A percentile compares a stretch with the other conserved stretches of the same genome.
Conservation (phyloP, 2,113 vertebrate genomes). For the Amphiprion percula region DNA sequence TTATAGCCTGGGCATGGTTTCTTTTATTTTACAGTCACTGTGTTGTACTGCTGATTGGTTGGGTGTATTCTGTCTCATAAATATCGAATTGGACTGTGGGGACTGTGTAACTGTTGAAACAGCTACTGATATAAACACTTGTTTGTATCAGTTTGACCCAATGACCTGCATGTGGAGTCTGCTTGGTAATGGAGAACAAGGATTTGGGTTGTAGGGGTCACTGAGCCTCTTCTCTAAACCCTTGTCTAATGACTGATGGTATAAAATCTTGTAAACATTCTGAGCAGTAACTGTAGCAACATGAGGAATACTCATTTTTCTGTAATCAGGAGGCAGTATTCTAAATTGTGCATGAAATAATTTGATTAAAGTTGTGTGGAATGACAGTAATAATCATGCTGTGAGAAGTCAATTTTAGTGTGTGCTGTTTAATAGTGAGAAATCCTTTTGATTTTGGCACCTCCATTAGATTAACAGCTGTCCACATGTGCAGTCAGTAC, state of each 20-base stretch:
- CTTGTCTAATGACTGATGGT: background rate
- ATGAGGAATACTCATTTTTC: background rate
- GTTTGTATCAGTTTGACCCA: conserved; percentile 59
- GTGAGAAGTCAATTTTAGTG: background rate
- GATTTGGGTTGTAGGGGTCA: conserved; percentile 33
- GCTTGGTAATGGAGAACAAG: conserved; percentile 1
- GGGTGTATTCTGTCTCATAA: background rate
- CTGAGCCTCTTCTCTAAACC: background rate
- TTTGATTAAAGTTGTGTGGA: background rate
- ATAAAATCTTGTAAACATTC: background rate
- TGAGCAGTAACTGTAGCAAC: background rate
- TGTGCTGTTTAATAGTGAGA: no score
- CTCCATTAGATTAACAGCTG: background rate
- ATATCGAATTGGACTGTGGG: background rate
- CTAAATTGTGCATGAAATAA: no score
- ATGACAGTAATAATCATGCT: background rate
- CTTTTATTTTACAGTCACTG: no score
- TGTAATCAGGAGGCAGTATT: background rate
- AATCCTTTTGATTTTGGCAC: background rate
- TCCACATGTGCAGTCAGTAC: background rate
- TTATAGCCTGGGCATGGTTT: background rate
- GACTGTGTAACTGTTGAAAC: background rate
- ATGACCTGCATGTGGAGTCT: conserved; percentile 62
- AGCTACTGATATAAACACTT: conserved; percentile 9
- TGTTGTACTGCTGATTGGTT: no score